These are phyloP conservation scores for Lagopus leucura DNA, from an alignment of 2,113 vertebrate genomes.

Conservation along the genomic window DNA sequence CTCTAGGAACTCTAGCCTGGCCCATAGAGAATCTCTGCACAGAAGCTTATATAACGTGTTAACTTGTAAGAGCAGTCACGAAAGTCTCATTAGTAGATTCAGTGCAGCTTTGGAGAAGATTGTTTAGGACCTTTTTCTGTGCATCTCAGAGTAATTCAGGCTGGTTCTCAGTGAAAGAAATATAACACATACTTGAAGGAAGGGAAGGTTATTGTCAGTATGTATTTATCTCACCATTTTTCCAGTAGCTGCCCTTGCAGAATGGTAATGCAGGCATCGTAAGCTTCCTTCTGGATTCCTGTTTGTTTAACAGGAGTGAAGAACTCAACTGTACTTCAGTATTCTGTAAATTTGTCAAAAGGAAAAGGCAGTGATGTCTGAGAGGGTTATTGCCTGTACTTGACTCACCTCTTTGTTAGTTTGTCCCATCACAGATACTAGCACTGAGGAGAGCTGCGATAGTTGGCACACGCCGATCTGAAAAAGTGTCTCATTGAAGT, in stretches of 20 bases:
- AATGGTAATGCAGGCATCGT: not conserved
- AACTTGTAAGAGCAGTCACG: fast-evolving
- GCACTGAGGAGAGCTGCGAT: not conserved
- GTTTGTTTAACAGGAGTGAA: not conserved
- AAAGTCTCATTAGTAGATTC: not conserved
- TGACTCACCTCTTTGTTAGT: not conserved
- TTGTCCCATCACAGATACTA: not conserved
- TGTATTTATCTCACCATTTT: not conserved
- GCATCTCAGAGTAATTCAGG: not conserved
- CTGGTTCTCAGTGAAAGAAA: fast-evolving
- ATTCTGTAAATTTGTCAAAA: not conserved
- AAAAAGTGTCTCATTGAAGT: not conserved
- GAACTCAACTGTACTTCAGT: not conserved
- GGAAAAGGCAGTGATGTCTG: not conserved
- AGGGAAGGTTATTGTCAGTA: not conserved
- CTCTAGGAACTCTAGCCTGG: not conserved
- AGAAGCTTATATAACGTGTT: not conserved
- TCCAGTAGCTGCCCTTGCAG: not conserved
- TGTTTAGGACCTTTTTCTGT: not conserved
- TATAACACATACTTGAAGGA: not conserved
- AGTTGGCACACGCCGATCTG: not conserved
- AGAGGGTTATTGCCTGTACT: not conserved
- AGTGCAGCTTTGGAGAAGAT: not conserved
- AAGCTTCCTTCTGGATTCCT: not conserved
- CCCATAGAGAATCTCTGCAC: not conserved